Evolutionary conservation across 2,888 invertebrate species (phyloP), one percentile per base, ranked within the genome.

Genomic region (Syrphus vitripennis): DNA sequence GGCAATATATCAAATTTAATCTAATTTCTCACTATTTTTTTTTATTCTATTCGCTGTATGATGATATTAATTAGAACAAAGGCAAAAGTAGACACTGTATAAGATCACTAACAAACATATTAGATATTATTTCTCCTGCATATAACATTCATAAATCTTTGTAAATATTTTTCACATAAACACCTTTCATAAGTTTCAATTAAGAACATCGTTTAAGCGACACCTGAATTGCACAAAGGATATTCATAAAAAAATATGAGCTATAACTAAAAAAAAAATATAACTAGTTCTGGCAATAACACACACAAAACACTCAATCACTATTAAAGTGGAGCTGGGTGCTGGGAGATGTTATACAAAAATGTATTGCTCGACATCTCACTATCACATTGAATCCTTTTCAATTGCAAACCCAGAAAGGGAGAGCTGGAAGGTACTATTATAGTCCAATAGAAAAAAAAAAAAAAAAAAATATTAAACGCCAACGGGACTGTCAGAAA

Each of bases 151-250:
- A 59, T 16, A 40, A 26, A 40, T 16, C 24, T 24, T n/a, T 26
- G 24, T 7, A 12, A 42, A 42, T 63, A 16, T 42, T 26, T 63
- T 63, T 26, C 40, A 16, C 61, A 67, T 29, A 29, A 61, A 16
- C 72, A 26, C 29, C 45, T 77, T 71, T 48, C 75, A 84, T 76
- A 80, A 79, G 40, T 77, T 81, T 29, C 61, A 86, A 86, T 81
- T 72, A 86, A 77, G 77, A 55, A 72, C 53, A 59, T 55, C n/a
- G 53, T 50, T 4, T 21, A 34, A 48, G 75, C 63, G 48, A 45
- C 57, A 42, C 59, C 76, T 69, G 31, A 72, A 69, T 67, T 31
- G 50, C 53, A 84, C 80, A 84, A 69, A 77, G 76, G 40, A 50
- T 61, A 37, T 59, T 59, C 34, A 34, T 21, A 21, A 59, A 34